These are phyloP conservation scores for Anarhynchus alexandrinus DNA, from an alignment of 2,113 vertebrate genomes.

Conservation along the genomic window DNA sequence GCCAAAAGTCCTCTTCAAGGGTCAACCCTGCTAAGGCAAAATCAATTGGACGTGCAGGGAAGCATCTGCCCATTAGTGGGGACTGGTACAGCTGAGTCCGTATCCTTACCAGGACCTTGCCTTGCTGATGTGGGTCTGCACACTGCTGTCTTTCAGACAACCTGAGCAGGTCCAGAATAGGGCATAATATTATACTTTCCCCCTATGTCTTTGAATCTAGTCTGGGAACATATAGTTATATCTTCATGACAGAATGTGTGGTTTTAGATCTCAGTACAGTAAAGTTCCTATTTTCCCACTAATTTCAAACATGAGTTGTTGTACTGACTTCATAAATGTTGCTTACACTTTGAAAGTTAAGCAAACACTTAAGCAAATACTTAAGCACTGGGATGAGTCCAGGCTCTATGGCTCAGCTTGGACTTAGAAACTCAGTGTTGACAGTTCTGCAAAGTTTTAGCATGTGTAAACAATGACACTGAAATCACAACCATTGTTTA, in stretches of 20 bases:
- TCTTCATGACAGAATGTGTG: not conserved
- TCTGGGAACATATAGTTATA: not conserved
- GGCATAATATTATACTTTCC: not conserved
- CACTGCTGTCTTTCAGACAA: not conserved
- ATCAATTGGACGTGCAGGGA: rapidly evolving
- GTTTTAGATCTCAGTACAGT: not conserved
- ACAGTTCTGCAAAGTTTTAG: not conserved
- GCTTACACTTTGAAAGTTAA: not conserved
- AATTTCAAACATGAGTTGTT: not conserved
- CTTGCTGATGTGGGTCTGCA: not conserved
- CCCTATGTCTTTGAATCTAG: not conserved
- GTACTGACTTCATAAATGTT: not conserved
- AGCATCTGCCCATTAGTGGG: not conserved
- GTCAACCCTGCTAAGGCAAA: not conserved
- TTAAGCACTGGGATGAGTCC: not conserved
- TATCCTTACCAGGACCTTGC: not conserved
- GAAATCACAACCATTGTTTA: not conserved
- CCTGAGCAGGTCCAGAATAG: not conserved
- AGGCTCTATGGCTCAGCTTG: not conserved
- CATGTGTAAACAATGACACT: not conserved
- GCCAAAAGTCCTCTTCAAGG: not conserved
- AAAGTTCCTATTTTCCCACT: not conserved
- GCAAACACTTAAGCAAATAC: not conserved
- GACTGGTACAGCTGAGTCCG: rapidly evolving
- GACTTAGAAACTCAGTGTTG: not conserved